Percentiles rank a stretch among this genome's conserved stretches.
Conservation (phyloP, 2,888 invertebrate genomes). For the Catotricha subobsoleta region DNA sequence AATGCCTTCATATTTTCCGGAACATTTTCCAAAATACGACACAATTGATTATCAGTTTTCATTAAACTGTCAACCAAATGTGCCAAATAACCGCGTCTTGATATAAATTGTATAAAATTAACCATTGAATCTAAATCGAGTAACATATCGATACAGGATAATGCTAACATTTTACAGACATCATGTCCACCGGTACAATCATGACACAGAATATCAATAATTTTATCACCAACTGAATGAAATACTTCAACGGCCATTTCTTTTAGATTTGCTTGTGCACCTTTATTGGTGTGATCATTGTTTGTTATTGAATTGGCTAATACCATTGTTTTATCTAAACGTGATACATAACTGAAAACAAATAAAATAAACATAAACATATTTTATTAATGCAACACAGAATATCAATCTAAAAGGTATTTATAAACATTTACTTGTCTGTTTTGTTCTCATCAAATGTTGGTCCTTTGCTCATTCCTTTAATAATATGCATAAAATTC, state of each 20-base stretch:
- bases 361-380: not conserved
- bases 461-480: slow-evolving; percentile 14
- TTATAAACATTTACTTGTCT: not conserved
- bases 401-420: no score
- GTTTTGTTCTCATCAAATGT: slow-evolving; percentile 24
- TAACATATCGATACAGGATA: slow-evolving; percentile 63
- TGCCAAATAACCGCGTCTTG: slow-evolving; percentile 48
- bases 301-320: slow-evolving; percentile 37
- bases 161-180: slow-evolving; percentile 73
- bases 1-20: slow-evolving; percentile 53
- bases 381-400: no score
- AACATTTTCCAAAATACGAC: slow-evolving; percentile 41
- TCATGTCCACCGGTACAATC: slow-evolving; percentile 81
- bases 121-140: slow-evolving; percentile 55
- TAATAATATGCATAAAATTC: slow-evolving; percentile 61
- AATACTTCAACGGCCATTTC: slow-evolving; percentile 40
- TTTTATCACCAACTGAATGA: slow-evolving; percentile 56
- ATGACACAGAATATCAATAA: slow-evolving; percentile 64
- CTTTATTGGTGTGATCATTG: no score
- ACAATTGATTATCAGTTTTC: slow-evolving; percentile 52
- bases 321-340: slow-evolving; percentile 41
- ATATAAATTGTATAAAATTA: slow-evolving; percentile 42
- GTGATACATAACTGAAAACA: slow-evolving; percentile 40
- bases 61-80: slow-evolving; percentile 65
- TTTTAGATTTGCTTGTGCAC: slow-evolving; percentile 16